phyloP scores from a whole-genome alignment of 2,113 vertebrate species.

The Sebastes fasciatus region DNA sequence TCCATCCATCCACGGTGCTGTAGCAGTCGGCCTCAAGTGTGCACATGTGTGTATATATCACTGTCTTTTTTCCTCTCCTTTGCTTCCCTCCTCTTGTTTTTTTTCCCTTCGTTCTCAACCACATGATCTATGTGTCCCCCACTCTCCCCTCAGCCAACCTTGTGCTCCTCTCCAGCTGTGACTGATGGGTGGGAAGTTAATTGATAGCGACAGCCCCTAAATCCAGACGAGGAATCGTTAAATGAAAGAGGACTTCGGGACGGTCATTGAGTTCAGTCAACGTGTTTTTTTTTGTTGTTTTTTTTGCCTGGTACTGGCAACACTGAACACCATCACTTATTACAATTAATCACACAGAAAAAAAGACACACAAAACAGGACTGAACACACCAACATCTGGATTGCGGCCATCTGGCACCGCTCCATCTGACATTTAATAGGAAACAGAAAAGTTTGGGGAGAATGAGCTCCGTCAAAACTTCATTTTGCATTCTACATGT shows the following conservation, averaged over 20 bases:
- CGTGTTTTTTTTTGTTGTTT: neutral
- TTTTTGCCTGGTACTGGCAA: neutral
- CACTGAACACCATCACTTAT: constrained; percentile 10
- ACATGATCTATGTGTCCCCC: constrained; percentile 9
- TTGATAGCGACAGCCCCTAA: constrained; percentile 54
- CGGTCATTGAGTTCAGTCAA: constrained; percentile 34
- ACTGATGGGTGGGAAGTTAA: constrained; percentile 58
- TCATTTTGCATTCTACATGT: no score
- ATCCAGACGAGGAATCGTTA: constrained; percentile 54
- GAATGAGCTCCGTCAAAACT: neutral
- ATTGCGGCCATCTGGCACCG: neutral
- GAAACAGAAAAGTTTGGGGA: neutral
- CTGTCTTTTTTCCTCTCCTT: neutral
- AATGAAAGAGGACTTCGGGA: constrained; percentile 46
- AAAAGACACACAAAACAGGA: neutral
- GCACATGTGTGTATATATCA: constrained; percentile 11
- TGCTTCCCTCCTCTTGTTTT: neutral
- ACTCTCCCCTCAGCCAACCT: constrained; percentile 9
- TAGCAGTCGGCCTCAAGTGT: constrained; percentile 25
- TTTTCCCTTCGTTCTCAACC: constrained; percentile 5
- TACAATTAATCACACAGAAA: constrained; percentile 11
- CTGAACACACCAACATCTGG: neutral
- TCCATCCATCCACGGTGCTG: constrained; percentile 2
- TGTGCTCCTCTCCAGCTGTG: constrained; percentile 69
- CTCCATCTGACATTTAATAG: neutral